Evolutionary conservation across 2,113 vertebrate genomes (phyloP), one percentile per base, ranked within the genome.

Genomic region (Forbesichthys papilliferus): DNA sequence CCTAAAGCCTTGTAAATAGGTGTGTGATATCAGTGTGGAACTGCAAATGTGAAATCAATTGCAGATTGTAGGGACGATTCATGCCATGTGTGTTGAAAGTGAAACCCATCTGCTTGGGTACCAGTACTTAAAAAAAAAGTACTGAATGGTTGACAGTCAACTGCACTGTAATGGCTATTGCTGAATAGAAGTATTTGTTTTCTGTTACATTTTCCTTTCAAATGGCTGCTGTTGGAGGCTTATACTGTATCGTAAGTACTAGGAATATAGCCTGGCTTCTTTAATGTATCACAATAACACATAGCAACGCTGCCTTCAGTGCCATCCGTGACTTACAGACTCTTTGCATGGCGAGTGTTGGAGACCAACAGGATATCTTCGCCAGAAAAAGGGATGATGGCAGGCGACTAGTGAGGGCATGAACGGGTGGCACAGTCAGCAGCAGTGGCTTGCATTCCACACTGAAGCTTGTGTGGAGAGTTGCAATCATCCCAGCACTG

Each of bases 391-490:
- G 47, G 54, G n/a, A 4, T 33, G 34, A 27, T 5, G n/a, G 46
- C 36, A 66, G 61, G 27, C n/a, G 64, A 66, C 64, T 57, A 66
- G 67, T 34, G 63, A 60, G 55, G 70, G 69, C 77, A 71, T 56
- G 75, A 76, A 83, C 73, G 73, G 69, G 77, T 74, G 81, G 77
- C 75, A 55, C 68, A 78, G 82, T 83, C 73, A 74, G 70, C 73
- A 84, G 70, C 46, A 65, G 49, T 56, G 73, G 57, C 68, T 16
- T 54, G 75, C 79, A 85, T 89, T 90, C 86, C 80, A 83, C 60
- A 53, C 78, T 55, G 72, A 75, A 78, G 75, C 74, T 77, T 66
- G 67, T 66, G 77, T 65, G 67, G 75, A 75, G 76, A 67, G 73
- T 78, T 48, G 60, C 63, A 74, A 34, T 63, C 74, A 48, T 79